Conservation (phyloP, 2,888 invertebrate genomes). For the Bembecia ichneumoniformis region DNA sequence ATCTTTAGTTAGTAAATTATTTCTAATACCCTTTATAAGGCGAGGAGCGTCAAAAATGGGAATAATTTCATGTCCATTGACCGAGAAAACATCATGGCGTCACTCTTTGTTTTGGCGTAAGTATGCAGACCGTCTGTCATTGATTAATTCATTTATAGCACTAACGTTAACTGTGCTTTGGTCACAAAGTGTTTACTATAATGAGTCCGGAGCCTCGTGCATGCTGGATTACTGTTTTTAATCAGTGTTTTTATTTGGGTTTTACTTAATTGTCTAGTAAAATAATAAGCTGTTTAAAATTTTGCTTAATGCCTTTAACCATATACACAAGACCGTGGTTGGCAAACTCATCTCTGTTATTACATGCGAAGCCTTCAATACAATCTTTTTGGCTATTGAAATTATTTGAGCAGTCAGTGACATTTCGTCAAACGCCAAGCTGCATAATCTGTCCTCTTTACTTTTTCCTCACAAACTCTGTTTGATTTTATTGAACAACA, state of each 20-base stretch:
- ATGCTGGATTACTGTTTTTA: slow-evolving; percentile 11
- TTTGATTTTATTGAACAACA: neutral
- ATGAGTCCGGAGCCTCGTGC: neutral
- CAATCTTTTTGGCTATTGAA: slow-evolving; percentile 8
- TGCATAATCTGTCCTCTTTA: slow-evolving; percentile 5
- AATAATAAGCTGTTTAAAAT: slow-evolving; percentile 21
- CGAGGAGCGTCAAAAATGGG: slow-evolving; percentile 19
- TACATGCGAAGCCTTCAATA: slow-evolving; percentile 11
- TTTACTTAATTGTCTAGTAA: slow-evolving; percentile 12
- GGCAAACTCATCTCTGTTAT: slow-evolving; percentile 6
- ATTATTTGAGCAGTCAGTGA: slow-evolving; percentile 9
- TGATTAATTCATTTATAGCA: slow-evolving; percentile 12
- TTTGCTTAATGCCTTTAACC: slow-evolving; percentile 15
- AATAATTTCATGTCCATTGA: slow-evolving; percentile 11
- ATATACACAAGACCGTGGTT: slow-evolving; percentile 18
- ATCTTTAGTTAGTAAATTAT: slow-evolving; percentile 10
- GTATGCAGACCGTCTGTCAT: slow-evolving; percentile 11
- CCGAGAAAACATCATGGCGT: slow-evolving; percentile 9
- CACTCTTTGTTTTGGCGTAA: slow-evolving; percentile 9
- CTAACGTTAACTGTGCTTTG: neutral
- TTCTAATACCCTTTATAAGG: slow-evolving; percentile 14
- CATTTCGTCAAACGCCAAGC: slow-evolving; percentile 15
- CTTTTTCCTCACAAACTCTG: neutral
- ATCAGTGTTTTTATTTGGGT: slow-evolving; percentile 11
- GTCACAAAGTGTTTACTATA: neutral